Evolutionary conservation across 2,797 vertebrate genomes (phyloP).

Genomic region (Vespertilio murinus): DNA sequence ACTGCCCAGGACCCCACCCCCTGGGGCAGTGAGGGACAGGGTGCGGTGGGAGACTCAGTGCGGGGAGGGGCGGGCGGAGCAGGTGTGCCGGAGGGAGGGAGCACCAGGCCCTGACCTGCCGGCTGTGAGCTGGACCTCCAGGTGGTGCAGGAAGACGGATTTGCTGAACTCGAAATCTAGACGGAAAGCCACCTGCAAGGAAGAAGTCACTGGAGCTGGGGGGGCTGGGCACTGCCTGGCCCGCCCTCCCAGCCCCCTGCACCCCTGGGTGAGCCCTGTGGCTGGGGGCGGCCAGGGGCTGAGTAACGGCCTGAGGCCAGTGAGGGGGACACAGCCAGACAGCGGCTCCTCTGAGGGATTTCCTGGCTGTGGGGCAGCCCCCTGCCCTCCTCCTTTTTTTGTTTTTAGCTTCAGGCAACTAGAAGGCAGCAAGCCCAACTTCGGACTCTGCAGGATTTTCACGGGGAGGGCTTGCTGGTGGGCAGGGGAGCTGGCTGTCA

Average conservation of each 20-base stretch:
- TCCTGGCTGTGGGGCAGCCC: not conserved
- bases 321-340: fast-evolving
- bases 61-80: not conserved
- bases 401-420: not conserved
- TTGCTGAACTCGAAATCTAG: constrained; percentile 97
- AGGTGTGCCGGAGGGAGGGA: not conserved
- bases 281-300: not conserved
- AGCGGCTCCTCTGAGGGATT: fast-evolving
- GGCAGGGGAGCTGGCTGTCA: not conserved
- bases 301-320: not conserved
- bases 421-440: not conserved
- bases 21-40: not conserved
- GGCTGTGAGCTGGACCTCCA: constrained; percentile 87
- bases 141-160: constrained; percentile 88
- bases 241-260: not conserved
- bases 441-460: not conserved
- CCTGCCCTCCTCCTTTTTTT: not conserved
- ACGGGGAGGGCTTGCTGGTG: too few species aligned
- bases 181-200: constrained; percentile 91
- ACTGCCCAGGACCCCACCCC: fast-evolving
- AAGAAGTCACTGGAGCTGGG: not conserved
- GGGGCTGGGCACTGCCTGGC: not conserved
- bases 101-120: constrained; percentile 45
- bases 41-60: fast-evolving
- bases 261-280: not conserved